A percentile compares a stretch with the other conserved stretches of the same genome.
phyloP scores from a whole-genome alignment of 2,797 vertebrate genomes.

The Fratercula arctica region DNA sequence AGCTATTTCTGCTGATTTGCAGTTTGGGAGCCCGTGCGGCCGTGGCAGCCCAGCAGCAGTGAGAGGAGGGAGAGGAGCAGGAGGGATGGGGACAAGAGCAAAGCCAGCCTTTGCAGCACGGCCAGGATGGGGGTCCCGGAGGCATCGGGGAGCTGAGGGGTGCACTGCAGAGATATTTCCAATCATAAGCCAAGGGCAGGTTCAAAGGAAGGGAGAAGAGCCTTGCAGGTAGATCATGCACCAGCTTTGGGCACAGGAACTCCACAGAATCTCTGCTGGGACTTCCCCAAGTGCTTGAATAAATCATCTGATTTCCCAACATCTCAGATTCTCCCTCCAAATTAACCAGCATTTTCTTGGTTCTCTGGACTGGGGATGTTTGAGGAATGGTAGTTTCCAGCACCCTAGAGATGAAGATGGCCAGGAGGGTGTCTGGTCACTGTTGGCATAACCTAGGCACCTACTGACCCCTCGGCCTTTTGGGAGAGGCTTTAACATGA shows the following conservation, averaged over 20 bases:
- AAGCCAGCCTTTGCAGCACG: not conserved
- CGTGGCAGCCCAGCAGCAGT: not conserved
- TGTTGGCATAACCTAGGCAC: not conserved
- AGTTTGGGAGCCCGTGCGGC: accelerated
- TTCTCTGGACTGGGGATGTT: not conserved
- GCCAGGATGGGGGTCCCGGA: not conserved
- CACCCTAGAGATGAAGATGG: not conserved
- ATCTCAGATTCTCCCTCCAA: not conserved
- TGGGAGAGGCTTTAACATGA: not conserved
- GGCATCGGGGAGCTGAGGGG: not conserved
- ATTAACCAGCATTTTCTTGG: not conserved
- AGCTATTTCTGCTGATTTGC: not conserved
- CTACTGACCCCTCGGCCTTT: not conserved
- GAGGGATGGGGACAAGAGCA: not conserved
- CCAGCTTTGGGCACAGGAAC: not conserved
- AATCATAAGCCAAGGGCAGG: not conserved
- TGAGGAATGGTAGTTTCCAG: not conserved
- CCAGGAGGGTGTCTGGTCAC: not conserved
- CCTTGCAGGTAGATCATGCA: not conserved
- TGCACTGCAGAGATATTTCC: not conserved
- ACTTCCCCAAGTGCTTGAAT: not conserved
- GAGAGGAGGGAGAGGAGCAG: not conserved
- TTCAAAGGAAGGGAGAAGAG: not conserved
- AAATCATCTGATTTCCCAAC: not conserved
- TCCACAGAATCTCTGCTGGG: not conserved